A percentile compares a stretch with the other conserved stretches of the same genome.
Evolutionary conservation across 2,888 invertebrate species (phyloP).

Genomic region (Drosophila nr. perissopoda): DNA sequence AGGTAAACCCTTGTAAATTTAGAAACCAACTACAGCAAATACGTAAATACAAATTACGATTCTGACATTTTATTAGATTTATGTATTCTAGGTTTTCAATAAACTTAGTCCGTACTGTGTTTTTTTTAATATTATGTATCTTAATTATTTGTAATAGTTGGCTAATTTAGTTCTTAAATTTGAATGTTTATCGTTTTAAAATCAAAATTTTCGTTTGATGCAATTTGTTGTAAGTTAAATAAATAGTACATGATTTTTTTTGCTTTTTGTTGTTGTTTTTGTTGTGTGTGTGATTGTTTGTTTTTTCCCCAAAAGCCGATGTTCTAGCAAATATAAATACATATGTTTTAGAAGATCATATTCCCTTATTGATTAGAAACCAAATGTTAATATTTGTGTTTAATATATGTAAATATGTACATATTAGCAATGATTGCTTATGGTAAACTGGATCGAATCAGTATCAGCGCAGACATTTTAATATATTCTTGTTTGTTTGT

Average conservation of each 20-base stretch:
- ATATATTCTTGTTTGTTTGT: conserved; percentile 27
- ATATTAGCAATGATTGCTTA: conserved; percentile 54
- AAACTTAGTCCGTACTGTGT: conserved; percentile 66
- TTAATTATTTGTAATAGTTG: conserved; percentile 59
- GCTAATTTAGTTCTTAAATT: conserved; percentile 65
- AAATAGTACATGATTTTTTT: conserved; percentile 49
- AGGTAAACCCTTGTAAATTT: conserved; percentile 2
- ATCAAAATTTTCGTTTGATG: conserved; percentile 48
- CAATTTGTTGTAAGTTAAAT: conserved; percentile 53
- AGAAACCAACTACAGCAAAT: conserved; percentile 15
- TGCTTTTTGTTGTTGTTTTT: conserved; percentile 16
- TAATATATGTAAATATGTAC: conserved; percentile 49
- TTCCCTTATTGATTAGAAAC: conserved; percentile 45
- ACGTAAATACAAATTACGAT: conserved; percentile 37
- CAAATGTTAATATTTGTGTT: conserved; percentile 39
- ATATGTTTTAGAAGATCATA: conserved; percentile 40
- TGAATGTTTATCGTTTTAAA: conserved; percentile 44
- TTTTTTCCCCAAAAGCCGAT: conserved; percentile 46
- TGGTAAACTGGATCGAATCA: conserved; percentile 42
- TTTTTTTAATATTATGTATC: conserved; percentile 48
- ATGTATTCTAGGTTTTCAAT: conserved; percentile 66
- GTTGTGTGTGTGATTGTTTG: conserved; percentile 2
- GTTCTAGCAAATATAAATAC: conserved; percentile 52
- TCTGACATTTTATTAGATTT: conserved; percentile 59
- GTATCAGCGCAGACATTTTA: conserved; percentile 36